phyloP scores from a whole-genome alignment of 2,888 invertebrate genomes.

The Corythucha ciliata region DNA sequence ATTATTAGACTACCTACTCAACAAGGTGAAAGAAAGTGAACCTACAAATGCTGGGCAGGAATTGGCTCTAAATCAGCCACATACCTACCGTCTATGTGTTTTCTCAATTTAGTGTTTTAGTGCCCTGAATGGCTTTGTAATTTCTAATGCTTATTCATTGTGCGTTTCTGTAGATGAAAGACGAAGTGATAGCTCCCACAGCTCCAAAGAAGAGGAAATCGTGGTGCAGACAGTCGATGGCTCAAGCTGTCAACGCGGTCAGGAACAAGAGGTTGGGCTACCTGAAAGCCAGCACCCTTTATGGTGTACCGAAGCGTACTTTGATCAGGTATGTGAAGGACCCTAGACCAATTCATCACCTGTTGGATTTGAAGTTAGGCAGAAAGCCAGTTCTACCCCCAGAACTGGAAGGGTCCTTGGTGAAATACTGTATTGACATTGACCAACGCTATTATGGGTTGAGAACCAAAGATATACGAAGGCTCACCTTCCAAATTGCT shows the following conservation, averaged over 20 bases:
- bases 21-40: too few relatives aligned
- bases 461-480: slow-evolving; percentile 12
- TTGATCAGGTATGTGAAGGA: slow-evolving; percentile 14
- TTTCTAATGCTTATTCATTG: too few relatives aligned
- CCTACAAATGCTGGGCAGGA: too few relatives aligned
- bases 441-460: slow-evolving; percentile 20
- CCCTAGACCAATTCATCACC: neutral
- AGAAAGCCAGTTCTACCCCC: slow-evolving; percentile 13
- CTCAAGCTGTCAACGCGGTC: slow-evolving; percentile 15
- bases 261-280: slow-evolving; percentile 15
- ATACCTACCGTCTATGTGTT: too few relatives aligned
- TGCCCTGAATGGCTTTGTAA: too few relatives aligned
- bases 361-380: slow-evolving; percentile 2
- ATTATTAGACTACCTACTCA: too few relatives aligned
- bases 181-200: too few relatives aligned
- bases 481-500: slow-evolving; percentile 9
- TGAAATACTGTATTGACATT: slow-evolving; percentile 14
- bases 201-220: slow-evolving; percentile 12
- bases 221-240: slow-evolving; percentile 12
- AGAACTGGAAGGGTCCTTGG: slow-evolving; percentile 17
- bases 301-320: slow-evolving; percentile 13
- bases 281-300: slow-evolving; percentile 13
- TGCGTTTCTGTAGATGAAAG: too few relatives aligned
- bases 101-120: too few relatives aligned
- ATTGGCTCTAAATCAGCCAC: too few relatives aligned